Percentiles rank a stretch among this genome's conserved stretches.
phyloP scores from a whole-genome alignment of 2,113 vertebrate species.

The human region GRCh38 chr5:94780001-94780500 shows the following conservation, averaged over 20 bases:
- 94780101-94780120: neutral
- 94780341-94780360: neutral
- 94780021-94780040: neutral
- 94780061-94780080: neutral
- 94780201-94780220: neutral
- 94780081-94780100: neutral
- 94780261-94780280: neutral
- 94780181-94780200: neutral
- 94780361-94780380: neutral
- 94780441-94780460: neutral
- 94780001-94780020: neutral
- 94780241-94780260: neutral
- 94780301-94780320: slow-evolving; percentile 6
- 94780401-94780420: slow-evolving; percentile 34
- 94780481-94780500: neutral
- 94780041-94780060: slow-evolving; percentile 18
- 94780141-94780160: neutral
- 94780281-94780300: neutral
- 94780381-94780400: neutral
- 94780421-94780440: neutral
- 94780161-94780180: neutral
- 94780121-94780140: slow-evolving; percentile 17
- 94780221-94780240: slow-evolving; percentile 7
- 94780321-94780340: neutral
- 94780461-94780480: neutral